Conservation (phyloP, 2,113 vertebrate species). For the Cnemophilus loriae region DNA sequence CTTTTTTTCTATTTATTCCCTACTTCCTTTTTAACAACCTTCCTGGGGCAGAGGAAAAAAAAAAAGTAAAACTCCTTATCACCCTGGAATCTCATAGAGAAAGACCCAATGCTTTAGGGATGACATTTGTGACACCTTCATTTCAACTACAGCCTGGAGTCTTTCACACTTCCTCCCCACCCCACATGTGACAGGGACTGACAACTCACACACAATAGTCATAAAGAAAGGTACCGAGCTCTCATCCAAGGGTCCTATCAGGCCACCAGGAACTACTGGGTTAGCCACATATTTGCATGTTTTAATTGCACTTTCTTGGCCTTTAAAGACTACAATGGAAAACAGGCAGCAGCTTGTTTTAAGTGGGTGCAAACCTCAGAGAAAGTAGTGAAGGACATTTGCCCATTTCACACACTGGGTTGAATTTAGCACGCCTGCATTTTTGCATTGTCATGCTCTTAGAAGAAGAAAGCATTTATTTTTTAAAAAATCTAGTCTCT, state of each 20-base stretch:
- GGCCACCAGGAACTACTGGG: neutral
- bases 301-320: neutral
- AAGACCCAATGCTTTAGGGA: neutral
- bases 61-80: neutral
- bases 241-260: neutral
- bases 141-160: neutral
- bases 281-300: neutral
- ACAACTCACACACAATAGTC: neutral
- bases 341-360: neutral
- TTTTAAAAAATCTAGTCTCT: neutral
- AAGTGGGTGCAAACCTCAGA: neutral
- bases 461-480: neutral
- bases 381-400: neutral
- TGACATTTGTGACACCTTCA: neutral
- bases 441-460: neutral
- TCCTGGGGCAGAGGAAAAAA: fast-evolving
- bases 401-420: neutral
- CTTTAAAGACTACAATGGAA: neutral
- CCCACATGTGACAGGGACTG: fast-evolving
- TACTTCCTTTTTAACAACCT: neutral
- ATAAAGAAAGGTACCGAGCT: neutral
- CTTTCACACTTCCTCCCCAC: neutral
- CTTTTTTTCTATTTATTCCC: neutral
- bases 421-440: neutral
- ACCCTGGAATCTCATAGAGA: neutral